phyloP scores from a whole-genome alignment of 2,888 invertebrate species.

The Nymphalis polychloros region DNA sequence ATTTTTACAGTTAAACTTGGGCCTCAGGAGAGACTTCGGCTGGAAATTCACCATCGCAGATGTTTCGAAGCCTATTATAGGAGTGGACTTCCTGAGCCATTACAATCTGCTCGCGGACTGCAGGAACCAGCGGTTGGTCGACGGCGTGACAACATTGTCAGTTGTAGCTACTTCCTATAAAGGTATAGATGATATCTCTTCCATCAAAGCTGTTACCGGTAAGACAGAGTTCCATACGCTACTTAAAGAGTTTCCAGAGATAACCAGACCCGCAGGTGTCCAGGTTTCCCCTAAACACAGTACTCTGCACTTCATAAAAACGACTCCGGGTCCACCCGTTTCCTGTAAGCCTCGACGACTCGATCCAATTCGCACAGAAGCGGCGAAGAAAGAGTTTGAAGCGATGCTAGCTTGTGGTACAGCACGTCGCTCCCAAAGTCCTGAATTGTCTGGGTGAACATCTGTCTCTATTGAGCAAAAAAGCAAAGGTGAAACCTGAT shows the following conservation, averaged over 20 bases:
- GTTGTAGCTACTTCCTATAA: neutral
- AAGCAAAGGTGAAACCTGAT: no score
- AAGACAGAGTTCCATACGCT: conserved; percentile 28
- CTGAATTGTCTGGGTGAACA: no score
- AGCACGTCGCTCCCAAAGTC: conserved; percentile 31
- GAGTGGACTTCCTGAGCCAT: conserved; percentile 49
- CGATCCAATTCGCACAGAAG: conserved; percentile 28
- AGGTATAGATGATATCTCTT: conserved; percentile 22
- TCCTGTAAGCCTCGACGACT: conserved; percentile 32
- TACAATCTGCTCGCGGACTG: conserved; percentile 50
- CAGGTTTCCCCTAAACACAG: conserved; percentile 14
- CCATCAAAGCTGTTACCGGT: conserved; percentile 24
- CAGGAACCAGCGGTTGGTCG: conserved; percentile 41
- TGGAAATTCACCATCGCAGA: conserved; percentile 53
- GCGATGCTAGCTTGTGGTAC: conserved; percentile 37
- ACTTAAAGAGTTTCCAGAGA: conserved; percentile 29
- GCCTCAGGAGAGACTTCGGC: conserved; percentile 39
- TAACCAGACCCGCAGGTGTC: conserved; percentile 27
- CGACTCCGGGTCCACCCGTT: conserved; percentile 37
- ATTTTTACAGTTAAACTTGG: conserved; percentile 29
- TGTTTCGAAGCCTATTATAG: conserved; percentile 51
- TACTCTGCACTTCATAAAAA: conserved; percentile 34
- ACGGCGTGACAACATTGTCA: conserved; percentile 33
- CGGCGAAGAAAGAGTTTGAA: conserved; percentile 38
- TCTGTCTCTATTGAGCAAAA: no score